Base-by-base conservation (phyloP, 1,140 invertebrate genomes). In the Polypedilum pembai region DNA sequence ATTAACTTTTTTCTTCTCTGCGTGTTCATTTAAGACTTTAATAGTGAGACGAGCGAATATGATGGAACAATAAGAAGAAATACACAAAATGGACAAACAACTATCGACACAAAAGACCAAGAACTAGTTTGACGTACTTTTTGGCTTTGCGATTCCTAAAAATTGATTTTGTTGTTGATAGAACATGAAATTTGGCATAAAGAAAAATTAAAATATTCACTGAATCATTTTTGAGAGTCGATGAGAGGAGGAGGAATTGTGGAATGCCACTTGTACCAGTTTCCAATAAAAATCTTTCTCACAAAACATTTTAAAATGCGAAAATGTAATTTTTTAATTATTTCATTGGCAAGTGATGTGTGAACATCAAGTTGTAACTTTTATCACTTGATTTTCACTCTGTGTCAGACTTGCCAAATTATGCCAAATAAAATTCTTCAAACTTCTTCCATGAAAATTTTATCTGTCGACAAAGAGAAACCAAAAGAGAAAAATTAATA, bases 251-350 rank as follows among this genome's bases (percentile, higher is more conserved):
- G 24, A 33, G 5, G 24, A 33, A 33, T 33, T 33, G 24, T 33
- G 24, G 24, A 33, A 33, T 33, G 24, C 24, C 24, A 33, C 24
- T 33, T 33, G 24, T 33, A 33, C 24, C 24, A 33, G 24, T 33
- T 33, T 33, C 24, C 24, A 33, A 33, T 33, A 33, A 33, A 1
- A 33, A 33, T 33, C 45, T 56, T 8, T 12, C 45, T 15, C 45
- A 56, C 45, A 56, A 56, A 56, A 56, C 24, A 33, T 33, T 33
- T 33, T 33, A 33, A 33, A 33, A 56, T 12, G 45, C 12, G n/a
- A 56, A 56, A 56, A 56, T 56, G 45, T 56, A 56, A 56, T 56
- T 56, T 56, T 56, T 56, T 56, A 56, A 56, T 56, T 56, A 56
- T 56, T 12, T 12, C 45, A n/a, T 56, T n/a, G 12, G 8, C n/a